Percentiles rank a stretch among this genome's conserved stretches.
Evolutionary conservation across 92 coral and sea anemone species (phyloP).

Genomic region (Desmophyllum pertusum): DNA sequence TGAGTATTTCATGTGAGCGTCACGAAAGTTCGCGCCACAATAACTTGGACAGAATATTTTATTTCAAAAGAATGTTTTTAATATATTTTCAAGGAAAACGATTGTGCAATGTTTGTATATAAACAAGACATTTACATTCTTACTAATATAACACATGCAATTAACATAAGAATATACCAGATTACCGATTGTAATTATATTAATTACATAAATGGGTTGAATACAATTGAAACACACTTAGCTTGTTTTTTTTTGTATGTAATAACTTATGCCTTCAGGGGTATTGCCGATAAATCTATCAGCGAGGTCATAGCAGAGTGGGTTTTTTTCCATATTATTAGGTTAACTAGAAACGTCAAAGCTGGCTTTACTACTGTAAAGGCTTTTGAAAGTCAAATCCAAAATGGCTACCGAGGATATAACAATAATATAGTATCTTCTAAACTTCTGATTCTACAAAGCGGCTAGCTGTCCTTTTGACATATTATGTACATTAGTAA

Average conservation of each 20-base stretch:
- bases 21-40: not conserved
- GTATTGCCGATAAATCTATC: not conserved
- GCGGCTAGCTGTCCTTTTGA: not conserved
- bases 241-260: not conserved
- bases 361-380: not conserved
- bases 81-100: constrained; percentile 16
- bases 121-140: not conserved
- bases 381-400: not conserved
- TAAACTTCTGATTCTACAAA: not conserved
- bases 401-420: not conserved
- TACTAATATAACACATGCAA: not conserved
- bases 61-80: constrained; percentile 3
- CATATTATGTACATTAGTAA: not conserved
- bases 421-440: not conserved
- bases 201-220: not conserved
- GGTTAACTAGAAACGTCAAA: not conserved
- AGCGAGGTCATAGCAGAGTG: not conserved
- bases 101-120: constrained; percentile 6
- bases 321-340: not conserved
- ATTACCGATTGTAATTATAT: not conserved
- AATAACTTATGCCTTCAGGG: not conserved
- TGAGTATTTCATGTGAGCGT: not conserved
- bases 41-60: not conserved
- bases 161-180: not conserved
- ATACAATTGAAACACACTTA: not conserved